phyloP scores from a whole-genome alignment of 2,797 vertebrate genomes.

The Crocodylus rhombifer region DNA sequence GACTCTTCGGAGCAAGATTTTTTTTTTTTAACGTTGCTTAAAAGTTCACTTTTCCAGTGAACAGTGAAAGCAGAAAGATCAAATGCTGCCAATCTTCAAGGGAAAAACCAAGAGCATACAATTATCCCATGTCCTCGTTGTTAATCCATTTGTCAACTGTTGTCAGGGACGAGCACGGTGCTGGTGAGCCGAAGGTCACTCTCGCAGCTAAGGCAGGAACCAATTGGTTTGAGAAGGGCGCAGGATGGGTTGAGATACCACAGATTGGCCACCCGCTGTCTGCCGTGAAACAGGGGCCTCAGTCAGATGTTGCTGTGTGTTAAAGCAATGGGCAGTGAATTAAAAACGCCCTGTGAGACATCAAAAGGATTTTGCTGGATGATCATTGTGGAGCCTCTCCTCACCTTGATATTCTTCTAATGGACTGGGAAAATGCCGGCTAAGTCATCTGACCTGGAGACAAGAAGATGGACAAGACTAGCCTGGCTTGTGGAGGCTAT shows the following conservation, averaged over 20 bases:
- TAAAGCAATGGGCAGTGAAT: constrained; percentile 25
- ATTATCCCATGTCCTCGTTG: background rate
- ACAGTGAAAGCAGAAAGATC: background rate
- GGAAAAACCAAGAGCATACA: background rate
- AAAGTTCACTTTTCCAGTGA: background rate
- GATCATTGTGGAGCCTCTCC: constrained; percentile 28
- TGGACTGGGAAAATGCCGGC: constrained; percentile 44
- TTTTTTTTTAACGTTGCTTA: background rate
- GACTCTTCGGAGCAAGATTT: background rate
- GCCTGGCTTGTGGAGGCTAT: constrained; percentile 7
- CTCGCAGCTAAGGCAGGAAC: constrained; percentile 15
- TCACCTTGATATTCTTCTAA: constrained; percentile 32
- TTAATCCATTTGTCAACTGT: background rate
- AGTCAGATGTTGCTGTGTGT: background rate
- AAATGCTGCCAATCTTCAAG: background rate
- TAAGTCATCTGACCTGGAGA: background rate
- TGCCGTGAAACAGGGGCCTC: background rate
- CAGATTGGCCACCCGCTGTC: constrained; percentile 26
- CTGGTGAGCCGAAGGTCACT: background rate
- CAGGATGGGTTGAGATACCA: fast-evolving
- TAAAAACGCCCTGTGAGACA: constrained; percentile 23
- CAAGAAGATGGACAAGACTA: constrained; percentile 42
- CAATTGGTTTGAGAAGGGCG: constrained; percentile 4
- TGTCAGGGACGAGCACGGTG: background rate
- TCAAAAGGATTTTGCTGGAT: background rate